Base-by-base conservation (phyloP, 2,797 vertebrate species). In the Graptemys geographica region DNA sequence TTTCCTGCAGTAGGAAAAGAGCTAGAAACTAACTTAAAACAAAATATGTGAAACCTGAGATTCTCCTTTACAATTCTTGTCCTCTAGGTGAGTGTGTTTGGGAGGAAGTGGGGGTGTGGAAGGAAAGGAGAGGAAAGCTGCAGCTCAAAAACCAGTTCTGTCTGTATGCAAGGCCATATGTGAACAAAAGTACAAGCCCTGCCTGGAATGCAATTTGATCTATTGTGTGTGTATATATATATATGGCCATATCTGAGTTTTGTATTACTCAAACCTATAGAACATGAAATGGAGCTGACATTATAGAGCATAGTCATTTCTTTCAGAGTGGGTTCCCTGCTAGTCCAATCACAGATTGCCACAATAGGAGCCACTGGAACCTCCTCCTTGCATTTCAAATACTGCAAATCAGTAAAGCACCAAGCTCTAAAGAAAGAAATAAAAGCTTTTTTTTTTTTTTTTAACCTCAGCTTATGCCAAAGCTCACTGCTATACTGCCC, bases 401-500 rank as follows among this genome's bases (percentile, higher is more conserved):
- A 96, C 55, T 86, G 76, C 92, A 96, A 69, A 92, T 96, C 94
- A 94, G 91, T 96, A 95, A 96, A 98, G 90, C 80, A 96, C 92
- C 90, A 96, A 87, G 88, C 31, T 23, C 89, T 91, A 95, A 97
- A 97, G 96, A 98, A 96, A 97, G 87, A 97, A 98, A 97, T 88
- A 97, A 97, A 97, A 59, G 89, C 96, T 41, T 81, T 92, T 95
- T 44, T 41, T 41, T 41, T 37, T 41, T 44, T 97, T 96, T 96
- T 96, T 55, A 98, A 94, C 96, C 95, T 94, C 98, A 96, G 97
- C 95, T 98, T 97, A 97, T 98, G 93, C 96, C 96, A 98, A 97
- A 92, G 72, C 90, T 96, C 96, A 81, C 93, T 97, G 97, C 92
- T 96, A 59, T 97, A 97, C 97, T 94, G 97, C 84, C 92, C 96